Base-by-base conservation (phyloP, 1,140 invertebrate species). In the Leptoteleia sp. region DNA sequence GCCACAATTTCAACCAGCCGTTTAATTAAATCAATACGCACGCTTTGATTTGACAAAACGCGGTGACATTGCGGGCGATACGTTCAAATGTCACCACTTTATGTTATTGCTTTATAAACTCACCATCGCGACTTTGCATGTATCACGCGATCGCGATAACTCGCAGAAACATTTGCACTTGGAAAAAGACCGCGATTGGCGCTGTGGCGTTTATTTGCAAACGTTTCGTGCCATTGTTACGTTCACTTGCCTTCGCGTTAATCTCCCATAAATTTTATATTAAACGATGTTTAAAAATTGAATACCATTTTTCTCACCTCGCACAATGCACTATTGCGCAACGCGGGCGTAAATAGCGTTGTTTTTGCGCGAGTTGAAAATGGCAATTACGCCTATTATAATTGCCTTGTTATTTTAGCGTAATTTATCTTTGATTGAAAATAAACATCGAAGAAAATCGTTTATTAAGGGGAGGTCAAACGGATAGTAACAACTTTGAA, bases 81-180 rank as follows among this genome's bases (percentile, higher is more conserved):
- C n/a, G 38, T 52, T 57, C 22, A 38, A 57, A 43, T 61, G 43
- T 45, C 17, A 27, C 54, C 55, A 52, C 47, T n/a, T 71, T 33
- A 16, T 35, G 67, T 52, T 31, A 43, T 35, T 62, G 12, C 4
- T 52, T 54, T 45, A 72, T 62, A 31, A 47, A 45, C 45, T 45
- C 25, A n/a, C 19, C 12, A 40, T 25, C 11, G 12, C 12, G 7
- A 27, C 48, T 72, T 61, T 62, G 55, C 68, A 55, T 62, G 68
- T 55, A 47, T 54, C 68, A 62, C 57, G 57, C 68, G 33, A 72
- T 47, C 57, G 19, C 25, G 68, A 72, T 62, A 72, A 47, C 25
- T 33, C 19, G 15, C 9, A 37, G 35, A 48, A 50, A 38, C 27
- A 33, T 43, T 68, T 48, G 37, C 9, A 38, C 19, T n/a, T 29